A percentile compares a stretch with the other conserved stretches of the same genome.
These are phyloP conservation scores for Lepidurus arcticus DNA, from an alignment of 1,140 invertebrate species.

Conservation along the genomic window DNA sequence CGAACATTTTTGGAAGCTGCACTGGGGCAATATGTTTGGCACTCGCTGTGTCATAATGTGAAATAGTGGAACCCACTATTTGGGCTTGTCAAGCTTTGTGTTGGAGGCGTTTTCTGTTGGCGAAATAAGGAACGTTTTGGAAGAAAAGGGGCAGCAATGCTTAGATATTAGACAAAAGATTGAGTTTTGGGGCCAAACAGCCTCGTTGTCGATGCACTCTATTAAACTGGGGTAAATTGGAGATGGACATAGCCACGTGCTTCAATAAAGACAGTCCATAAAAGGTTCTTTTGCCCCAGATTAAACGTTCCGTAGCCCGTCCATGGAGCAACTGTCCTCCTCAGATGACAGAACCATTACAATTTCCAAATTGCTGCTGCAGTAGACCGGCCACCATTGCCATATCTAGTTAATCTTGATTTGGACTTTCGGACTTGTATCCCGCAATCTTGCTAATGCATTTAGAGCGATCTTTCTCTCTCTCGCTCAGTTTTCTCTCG, in stretches of 20 bases:
- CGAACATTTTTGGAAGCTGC: too few species aligned
- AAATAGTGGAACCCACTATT: too few species aligned
- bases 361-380: conserved; percentile 19
- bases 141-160: background rate
- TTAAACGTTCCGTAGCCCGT: conserved; percentile 4
- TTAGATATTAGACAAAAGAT: background rate
- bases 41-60: too few species aligned
- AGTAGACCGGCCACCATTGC: background rate
- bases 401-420: conserved; percentile 10
- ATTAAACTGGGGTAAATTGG: conserved; percentile 4
- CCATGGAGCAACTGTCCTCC: conserved; percentile 1
- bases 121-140: background rate
- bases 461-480: background rate
- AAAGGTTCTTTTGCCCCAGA: background rate
- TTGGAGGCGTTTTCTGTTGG: background rate
- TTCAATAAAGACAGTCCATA: background rate
- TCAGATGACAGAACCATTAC: conserved; percentile 19
- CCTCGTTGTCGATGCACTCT: background rate
- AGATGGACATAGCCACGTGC: background rate
- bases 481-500: too few species aligned
- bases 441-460: background rate
- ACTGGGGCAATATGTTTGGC: too few species aligned
- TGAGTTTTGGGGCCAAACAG: background rate
- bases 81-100: too few species aligned
- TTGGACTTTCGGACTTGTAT: background rate